phyloP scores from a whole-genome alignment of 2,888 invertebrate species.

The Metalampra italica region DNA sequence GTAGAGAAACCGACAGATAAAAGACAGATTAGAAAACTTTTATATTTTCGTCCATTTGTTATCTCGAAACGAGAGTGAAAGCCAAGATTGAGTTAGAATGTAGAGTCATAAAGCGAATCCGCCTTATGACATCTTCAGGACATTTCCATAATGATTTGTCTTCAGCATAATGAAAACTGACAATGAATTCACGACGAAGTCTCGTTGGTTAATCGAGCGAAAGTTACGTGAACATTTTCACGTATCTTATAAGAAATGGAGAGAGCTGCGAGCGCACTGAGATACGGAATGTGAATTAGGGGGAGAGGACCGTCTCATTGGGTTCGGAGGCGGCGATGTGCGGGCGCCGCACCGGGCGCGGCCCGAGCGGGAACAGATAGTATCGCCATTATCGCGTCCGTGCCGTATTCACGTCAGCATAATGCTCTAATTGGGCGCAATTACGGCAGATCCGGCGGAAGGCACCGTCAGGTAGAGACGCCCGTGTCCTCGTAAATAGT shows the following conservation, averaged over 20 bases:
- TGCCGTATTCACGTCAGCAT: conserved; percentile 76
- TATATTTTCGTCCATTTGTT: background rate
- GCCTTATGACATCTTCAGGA: conserved; percentile 35
- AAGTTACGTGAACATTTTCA: conserved; percentile 65
- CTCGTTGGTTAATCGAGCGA: conserved; percentile 66
- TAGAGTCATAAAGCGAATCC: conserved; percentile 5
- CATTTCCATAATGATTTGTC: conserved; percentile 44
- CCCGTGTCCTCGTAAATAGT: conserved; percentile 73
- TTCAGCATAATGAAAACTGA: conserved; percentile 52
- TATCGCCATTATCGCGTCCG: conserved; percentile 71
- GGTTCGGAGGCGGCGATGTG: conserved; percentile 33
- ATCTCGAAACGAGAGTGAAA: too few species aligned
- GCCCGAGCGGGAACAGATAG: conserved; percentile 49
- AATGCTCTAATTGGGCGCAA: conserved; percentile 77
- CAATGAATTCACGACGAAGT: conserved; percentile 55
- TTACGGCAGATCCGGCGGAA: conserved; percentile 69
- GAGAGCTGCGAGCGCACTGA: conserved; percentile 52
- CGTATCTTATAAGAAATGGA: conserved; percentile 60
- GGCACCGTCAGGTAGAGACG: conserved; percentile 66
- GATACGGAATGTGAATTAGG: conserved; percentile 66
- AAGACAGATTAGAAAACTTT: background rate
- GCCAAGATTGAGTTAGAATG: background rate
- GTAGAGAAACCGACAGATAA: too few species aligned
- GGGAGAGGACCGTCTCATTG: conserved; percentile 56
- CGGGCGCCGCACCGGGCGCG: conserved; percentile 16